Evolutionary conservation across 2,888 invertebrate species (phyloP), one percentile per base, ranked within the genome.

Genomic region (Xylota segnis): DNA sequence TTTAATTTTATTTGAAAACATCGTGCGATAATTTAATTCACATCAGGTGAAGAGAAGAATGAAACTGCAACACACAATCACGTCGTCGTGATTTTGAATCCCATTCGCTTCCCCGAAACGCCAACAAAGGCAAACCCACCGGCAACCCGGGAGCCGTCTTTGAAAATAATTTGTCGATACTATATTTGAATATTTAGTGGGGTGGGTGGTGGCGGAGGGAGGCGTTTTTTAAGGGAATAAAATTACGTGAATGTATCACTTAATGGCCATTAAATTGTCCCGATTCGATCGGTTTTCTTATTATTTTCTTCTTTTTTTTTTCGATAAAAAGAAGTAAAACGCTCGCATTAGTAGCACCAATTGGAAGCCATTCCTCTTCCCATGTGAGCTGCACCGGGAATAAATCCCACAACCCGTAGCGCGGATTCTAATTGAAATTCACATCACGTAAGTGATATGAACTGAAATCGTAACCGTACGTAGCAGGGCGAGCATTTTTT

Each of bases 11-110:
- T 86, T 86, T 72, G 84, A 86, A 86, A 81, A 86, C 84, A 86
- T 86, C 81, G 86, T 82, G 76, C 86, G 77, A 86, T 86, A 86
- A 86, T 86, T 82, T 86, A 82, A 86, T 86, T 86, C 86, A 86
- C 86, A 86, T 86, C 86, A 86, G 86, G 76, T 77, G 71, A 81
- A 43, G 81, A 79, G 81, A 79, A 70, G 65, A 86, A 83, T 66
- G 68, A 76, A 75, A 43, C 63, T 82, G 10, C 27, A 68, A 66
- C 74, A 66, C 74, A 79, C 74, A 71, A 84, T 75, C 84, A 84
- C 84, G 84, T 84, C 84, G 84, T 84, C 84, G 79, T 84, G 79
- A 79, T 84, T 81, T 65, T 18, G 66, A 71, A 77, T 65, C 58
- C 34, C 37, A 59, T 40, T 40, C 56, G 40, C 9, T 52, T 18